Conservation (phyloP, 2,113 vertebrate species). For the Gambusia holbrooki region DNA sequence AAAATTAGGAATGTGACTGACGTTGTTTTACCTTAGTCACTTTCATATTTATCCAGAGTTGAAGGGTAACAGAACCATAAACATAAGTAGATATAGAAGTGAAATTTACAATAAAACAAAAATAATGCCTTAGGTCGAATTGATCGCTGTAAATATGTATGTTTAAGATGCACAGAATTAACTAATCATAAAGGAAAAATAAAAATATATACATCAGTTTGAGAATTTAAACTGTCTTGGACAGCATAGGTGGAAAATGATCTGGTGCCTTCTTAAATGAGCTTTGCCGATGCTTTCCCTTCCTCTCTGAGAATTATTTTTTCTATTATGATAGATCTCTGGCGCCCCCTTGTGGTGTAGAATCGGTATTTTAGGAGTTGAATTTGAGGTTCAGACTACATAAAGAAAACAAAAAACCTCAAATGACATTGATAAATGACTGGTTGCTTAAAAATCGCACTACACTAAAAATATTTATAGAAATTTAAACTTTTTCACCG, state of each 20-base stretch:
- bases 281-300: not conserved
- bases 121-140: not conserved
- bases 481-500: not conserved
- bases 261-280: not conserved
- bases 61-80: not conserved
- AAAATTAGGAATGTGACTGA: not conserved
- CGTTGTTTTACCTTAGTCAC: not conserved
- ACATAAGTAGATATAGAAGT: not conserved
- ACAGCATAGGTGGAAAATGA: not conserved
- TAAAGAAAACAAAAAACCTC: too few relatives aligned
- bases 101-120: not conserved
- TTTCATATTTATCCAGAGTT: not conserved
- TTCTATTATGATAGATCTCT: not conserved
- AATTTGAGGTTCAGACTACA: not conserved
- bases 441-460: not conserved
- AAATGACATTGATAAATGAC: not conserved
- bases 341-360: constrained; percentile 54
- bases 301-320: not conserved
- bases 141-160: not conserved
- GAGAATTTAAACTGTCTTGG: too few relatives aligned
- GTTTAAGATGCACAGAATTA: not conserved
- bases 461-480: not conserved
- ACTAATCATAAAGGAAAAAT: not conserved
- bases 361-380: not conserved
- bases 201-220: not conserved